A percentile compares a stretch with the other conserved stretches of the same genome.
Evolutionary conservation across 2,888 invertebrate genomes (phyloP).

Genomic region (Lithophane semibrunnea): DNA sequence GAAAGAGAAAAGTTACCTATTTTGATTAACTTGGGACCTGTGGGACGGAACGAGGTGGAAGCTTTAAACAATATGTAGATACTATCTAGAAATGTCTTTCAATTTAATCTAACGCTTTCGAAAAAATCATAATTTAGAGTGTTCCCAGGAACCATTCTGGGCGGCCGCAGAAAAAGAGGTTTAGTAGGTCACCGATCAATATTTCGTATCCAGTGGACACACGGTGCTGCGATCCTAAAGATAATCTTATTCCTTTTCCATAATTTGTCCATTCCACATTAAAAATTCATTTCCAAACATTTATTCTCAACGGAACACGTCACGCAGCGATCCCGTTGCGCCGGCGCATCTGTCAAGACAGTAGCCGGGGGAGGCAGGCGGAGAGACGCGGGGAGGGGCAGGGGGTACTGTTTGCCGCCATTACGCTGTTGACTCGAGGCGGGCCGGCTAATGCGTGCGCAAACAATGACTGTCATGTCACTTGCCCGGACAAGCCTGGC

Average conservation of each 20-base stretch:
- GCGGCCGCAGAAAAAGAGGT: no score
- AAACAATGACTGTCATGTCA: conserved; percentile 76
- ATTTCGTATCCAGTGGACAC: neutral
- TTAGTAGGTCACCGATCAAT: neutral
- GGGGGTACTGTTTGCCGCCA: conserved; percentile 84
- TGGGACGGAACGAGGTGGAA: neutral
- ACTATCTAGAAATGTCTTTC: neutral
- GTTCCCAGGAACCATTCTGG: no score
- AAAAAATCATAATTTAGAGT: neutral
- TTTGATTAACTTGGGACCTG: neutral
- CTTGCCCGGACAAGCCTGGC: conserved; percentile 49
- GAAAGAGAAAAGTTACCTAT: neutral
- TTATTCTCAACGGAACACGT: conserved; percentile 49
- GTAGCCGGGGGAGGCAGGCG: conserved; percentile 67
- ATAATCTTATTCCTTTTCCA: neutral
- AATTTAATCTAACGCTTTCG: neutral
- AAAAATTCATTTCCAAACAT: conserved; percentile 50
- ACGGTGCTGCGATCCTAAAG: neutral
- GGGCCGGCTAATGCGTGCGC: conserved; percentile 87
- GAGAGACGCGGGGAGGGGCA: conserved; percentile 39
- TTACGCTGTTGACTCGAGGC: conserved; percentile 85
- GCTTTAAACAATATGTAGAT: neutral
- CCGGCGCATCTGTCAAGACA: conserved; percentile 73
- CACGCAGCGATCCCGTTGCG: conserved; percentile 70
- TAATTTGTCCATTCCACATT: conserved; percentile 27